Base-by-base conservation (phyloP, 2,113 vertebrate genomes). In the Tonatia bakeri region DNA sequence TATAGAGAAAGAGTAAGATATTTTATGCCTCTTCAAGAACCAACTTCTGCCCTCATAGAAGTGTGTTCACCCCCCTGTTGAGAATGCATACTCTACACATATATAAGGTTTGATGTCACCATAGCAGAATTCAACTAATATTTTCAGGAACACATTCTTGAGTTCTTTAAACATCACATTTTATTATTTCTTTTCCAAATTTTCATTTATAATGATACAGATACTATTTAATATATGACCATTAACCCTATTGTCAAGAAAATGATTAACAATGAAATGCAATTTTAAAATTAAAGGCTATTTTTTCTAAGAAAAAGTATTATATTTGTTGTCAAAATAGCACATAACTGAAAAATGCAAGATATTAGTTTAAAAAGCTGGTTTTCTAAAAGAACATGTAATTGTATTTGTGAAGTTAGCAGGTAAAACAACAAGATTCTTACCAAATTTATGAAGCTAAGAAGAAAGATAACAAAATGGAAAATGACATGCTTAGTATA, bases 401-500 rank as follows among this genome's bases (percentile, higher is more conserved):
- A 83, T 28, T 93, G 67, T 36, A 84, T 83, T 94, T 84, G 15
- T 84, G 56, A 59, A 24, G 9, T 14, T 81, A 67, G 67, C 52
- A 81, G 56, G 69, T 75, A 79, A 91, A 88, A 87, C 56, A 67
- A 86, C 9, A 82, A 89, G 22, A 82, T 59, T 50, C 86, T 17
- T 69, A 40, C 10, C 93, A 96, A 94, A 50, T 54, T 87, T 67
- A 61, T 67, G 40, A 93, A 89, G 40, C 31, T 72, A 87, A 94
- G 65, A 54, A 94, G 65, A 96, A 97, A 89, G 77, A 64, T 54
- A 96, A 81, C n/a, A 40, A 33, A 87, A 61, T 31, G 31, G 80
- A 97, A 96, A 96, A 91, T 85, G 79, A 43, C 52, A 91, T 50
- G 61, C 64, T 96, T 93, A 92, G 82, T 61, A 77, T 72, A 77